phyloP scores from a whole-genome alignment of 1,140 invertebrate species.

The Anoplophora glabripennis region DNA sequence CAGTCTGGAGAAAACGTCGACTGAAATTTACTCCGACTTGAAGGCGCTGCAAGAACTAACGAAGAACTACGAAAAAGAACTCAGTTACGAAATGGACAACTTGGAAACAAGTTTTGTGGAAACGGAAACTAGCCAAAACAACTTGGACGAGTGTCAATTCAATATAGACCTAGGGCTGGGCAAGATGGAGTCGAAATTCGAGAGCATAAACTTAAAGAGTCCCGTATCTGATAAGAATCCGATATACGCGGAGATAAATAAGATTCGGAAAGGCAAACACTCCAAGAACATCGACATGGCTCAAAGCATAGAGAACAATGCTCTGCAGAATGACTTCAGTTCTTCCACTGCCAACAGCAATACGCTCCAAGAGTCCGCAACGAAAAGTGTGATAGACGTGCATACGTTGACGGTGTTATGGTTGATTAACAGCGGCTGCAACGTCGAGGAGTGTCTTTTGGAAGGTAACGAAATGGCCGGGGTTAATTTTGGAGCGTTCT shows the following conservation, averaged over 20 bases:
- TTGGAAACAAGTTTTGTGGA: conserved; percentile 40
- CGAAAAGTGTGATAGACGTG: conserved; percentile 51
- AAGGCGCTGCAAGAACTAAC: conserved; percentile 41
- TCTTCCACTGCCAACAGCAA: conserved; percentile 22
- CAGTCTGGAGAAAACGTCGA: conserved; percentile 42
- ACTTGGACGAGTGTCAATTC: conserved; percentile 31
- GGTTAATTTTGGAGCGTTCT: conserved; percentile 52
- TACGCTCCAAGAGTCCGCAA: conserved; percentile 10
- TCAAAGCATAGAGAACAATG: conserved; percentile 29
- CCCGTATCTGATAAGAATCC: conserved; percentile 38
- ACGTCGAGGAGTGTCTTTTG: conserved; percentile 62
- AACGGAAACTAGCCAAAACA: conserved; percentile 39
- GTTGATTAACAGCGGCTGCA: conserved; percentile 64
- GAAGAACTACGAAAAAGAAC: conserved; percentile 34
- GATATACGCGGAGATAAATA: conserved; percentile 45
- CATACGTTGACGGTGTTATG: conserved; percentile 65
- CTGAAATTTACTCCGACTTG: conserved; percentile 44
- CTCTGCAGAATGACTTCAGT: conserved; percentile 29
- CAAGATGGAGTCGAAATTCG: conserved; percentile 30
- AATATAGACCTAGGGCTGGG: conserved; percentile 22
- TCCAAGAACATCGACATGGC: conserved; percentile 11
- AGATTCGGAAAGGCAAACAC: conserved; percentile 24
- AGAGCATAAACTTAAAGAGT: conserved; percentile 37
- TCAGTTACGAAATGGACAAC: conserved; percentile 32
- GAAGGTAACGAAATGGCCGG: conserved; percentile 51